These are phyloP conservation scores for Seriola rivoliana DNA, from an alignment of 2,113 vertebrate genomes.

Conservation along the genomic window DNA sequence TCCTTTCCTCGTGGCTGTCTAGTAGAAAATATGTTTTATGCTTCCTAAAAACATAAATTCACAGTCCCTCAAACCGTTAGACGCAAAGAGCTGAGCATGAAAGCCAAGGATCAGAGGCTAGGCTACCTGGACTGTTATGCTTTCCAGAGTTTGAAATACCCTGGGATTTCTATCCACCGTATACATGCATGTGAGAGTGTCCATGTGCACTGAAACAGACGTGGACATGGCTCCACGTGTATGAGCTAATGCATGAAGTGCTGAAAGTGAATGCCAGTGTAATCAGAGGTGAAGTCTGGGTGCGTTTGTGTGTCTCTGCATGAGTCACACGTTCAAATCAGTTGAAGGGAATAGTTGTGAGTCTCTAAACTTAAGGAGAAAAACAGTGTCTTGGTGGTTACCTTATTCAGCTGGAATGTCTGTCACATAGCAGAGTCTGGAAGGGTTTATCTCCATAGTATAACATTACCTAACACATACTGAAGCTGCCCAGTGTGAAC, in stretches of 20 bases:
- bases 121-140: not conserved
- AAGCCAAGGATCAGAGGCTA: not conserved
- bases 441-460: constrained; percentile 58
- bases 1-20: too few relatives aligned
- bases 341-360: constrained; percentile 55
- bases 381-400: constrained; percentile 72
- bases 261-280: constrained; percentile 30
- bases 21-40: not conserved
- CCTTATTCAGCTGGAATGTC: constrained; percentile 78
- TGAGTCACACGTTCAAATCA: constrained; percentile 53
- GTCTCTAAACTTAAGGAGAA: constrained; percentile 58
- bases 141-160: not conserved
- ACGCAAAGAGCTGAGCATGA: not conserved
- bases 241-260: constrained; percentile 58
- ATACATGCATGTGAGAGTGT: not conserved
- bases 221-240: constrained; percentile 29
- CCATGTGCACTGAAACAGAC: not conserved
- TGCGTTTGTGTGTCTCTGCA: constrained; percentile 44
- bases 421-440: constrained; percentile 64
- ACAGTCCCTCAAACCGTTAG: not conserved
- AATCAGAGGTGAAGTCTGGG: constrained; percentile 57
- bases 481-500: constrained; percentile 25
- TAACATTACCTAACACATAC: constrained; percentile 45
- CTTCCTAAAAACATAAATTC: not conserved
- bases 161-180: not conserved